Base-by-base conservation (phyloP, 2,113 vertebrate genomes). In the Psephotus haematonotus region DNA sequence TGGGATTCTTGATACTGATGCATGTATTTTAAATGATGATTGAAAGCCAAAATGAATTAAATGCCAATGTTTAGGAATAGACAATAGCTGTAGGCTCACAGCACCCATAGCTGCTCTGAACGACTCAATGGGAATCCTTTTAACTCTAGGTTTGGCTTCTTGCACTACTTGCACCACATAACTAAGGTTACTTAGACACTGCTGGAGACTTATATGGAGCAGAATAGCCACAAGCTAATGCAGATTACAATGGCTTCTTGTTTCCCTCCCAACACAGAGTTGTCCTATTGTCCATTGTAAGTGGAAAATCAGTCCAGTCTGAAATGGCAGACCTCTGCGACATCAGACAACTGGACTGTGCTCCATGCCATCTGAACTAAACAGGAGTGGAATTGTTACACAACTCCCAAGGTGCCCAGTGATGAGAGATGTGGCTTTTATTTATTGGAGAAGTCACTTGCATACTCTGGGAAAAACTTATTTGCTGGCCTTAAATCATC, bases 371-470 rank as follows among this genome's bases (percentile, higher is more conserved):
- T 82, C 86, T 28, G 75, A 93, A 57, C 79, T 84, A 69, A 95
- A 69, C 57, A 65, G 71, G 23, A 17, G 17, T 27, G 62, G 82
- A 88, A 96, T 88, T 84, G 69, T 70, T 78, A 52, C 70, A 57
- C 47, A 20, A 53, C n/a, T 90, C 90, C 90, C 88, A 49, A 13
- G 55, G 76, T 80, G 53, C 70, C 63, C 71, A 60, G 81, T 94
- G 95, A 87, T 70, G 43, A 1, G 53, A 95, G 92, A 96, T 82
- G 90, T 69, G 80, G 28, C 1, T 43, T 95, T 88, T 93, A 90
- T 87, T 96, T 95, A 97, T 96, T 95, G 86, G n/a, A 93, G 62
- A 89, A 88, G 95, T 95, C 95, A 95, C 75, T 77, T 95, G 74
- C 29, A 83, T 64, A 62, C 57, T 46, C 68, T 65, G 55, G 31